These are phyloP conservation scores for Hemicentrotus pulcherrimus DNA, from an alignment of 35 echinoderm and acorn worm species.

Conservation along the genomic window DNA sequence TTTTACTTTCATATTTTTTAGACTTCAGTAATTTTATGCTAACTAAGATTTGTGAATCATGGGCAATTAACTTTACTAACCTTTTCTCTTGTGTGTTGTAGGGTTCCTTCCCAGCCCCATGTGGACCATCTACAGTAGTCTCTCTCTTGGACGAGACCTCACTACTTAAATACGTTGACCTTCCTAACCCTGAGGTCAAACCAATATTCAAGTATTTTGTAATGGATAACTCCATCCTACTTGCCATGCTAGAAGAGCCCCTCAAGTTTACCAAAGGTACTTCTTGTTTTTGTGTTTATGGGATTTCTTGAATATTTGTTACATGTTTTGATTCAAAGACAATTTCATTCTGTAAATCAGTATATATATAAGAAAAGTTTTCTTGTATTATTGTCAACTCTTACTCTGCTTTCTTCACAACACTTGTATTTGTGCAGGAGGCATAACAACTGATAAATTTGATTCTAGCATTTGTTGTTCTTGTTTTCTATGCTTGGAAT, in stretches of 20 bases:
- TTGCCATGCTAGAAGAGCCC: conserved; percentile 88
- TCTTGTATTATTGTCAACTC: no score
- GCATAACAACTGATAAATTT: no score
- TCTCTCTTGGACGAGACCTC: conserved; percentile 89
- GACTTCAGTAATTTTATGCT: no score
- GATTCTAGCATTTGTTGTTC: no score
- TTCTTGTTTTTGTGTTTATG: neutral
- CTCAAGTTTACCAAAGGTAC: conserved; percentile 75
- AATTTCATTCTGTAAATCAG: no score
- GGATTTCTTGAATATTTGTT: no score
- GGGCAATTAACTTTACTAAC: neutral
- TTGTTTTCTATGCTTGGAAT: no score
- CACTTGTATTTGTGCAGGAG: no score
- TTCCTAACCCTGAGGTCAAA: conserved; percentile 48
- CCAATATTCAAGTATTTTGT: conserved; percentile 87
- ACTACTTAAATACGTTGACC: conserved; percentile 66
- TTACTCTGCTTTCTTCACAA: no score
- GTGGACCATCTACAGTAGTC: conserved; percentile 88
- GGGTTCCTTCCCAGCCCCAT: conserved; percentile 91
- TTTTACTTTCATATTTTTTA: no score
- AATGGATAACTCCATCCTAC: conserved; percentile 82
- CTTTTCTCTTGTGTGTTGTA: neutral
- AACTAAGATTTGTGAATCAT: neutral
- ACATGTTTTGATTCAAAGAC: no score
- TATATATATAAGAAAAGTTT: no score